Evolutionary conservation across 2,113 vertebrate genomes (phyloP), one percentile per base, ranked within the genome.

Genomic region (Ranitomeya imitator): DNA sequence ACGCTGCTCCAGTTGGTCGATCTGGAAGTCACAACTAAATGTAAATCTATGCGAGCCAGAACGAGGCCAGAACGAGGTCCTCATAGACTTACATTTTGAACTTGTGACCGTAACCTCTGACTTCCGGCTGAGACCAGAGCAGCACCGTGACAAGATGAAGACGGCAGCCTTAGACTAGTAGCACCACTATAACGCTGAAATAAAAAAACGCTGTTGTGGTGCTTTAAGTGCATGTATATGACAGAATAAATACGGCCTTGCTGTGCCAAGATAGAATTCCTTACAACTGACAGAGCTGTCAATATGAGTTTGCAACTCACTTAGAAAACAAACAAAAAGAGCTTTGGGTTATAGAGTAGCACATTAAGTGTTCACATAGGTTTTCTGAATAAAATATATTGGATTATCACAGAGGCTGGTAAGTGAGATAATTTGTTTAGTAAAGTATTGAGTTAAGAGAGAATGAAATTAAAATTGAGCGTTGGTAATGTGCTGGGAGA

Each of bases 391-490:
- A 8, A 18, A 65, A 15, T 71, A 16, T 84, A 84, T 69, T 84
- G 82, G 65, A 84, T 84, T 84, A 84, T 84, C 21, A 55, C 12
- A n/a, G 52, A 84, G 37, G 51, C 18, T 71, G 65, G 63, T 71
- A 84, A 54, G 59, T 81, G 79, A 84, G 65, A 69, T 84, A 84
- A 84, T 84, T 67, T 84, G 82, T 54, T 84, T 84, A 84, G 82
- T 69, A 55, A 54, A 55, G 82, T 69, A 84, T 84, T 69, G 67
- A 55, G 51, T 71, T 55, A 55, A 54, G 51, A 71, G 63, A 55
- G 82, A 84, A 84, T 84, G 21, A 55, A 84, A 84, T 84, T 84
- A 84, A 69, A 71, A 84, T 84, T 71, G 82, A 84, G 65, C 54
- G 45, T 84, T 84, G 10, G 65, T 23, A 71, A 71, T 84, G 63